Percentiles rank a stretch among this genome's conserved stretches.
These are phyloP conservation scores for Cuniculus paca DNA, from an alignment of 2,797 vertebrate species.

Conservation along the genomic window DNA sequence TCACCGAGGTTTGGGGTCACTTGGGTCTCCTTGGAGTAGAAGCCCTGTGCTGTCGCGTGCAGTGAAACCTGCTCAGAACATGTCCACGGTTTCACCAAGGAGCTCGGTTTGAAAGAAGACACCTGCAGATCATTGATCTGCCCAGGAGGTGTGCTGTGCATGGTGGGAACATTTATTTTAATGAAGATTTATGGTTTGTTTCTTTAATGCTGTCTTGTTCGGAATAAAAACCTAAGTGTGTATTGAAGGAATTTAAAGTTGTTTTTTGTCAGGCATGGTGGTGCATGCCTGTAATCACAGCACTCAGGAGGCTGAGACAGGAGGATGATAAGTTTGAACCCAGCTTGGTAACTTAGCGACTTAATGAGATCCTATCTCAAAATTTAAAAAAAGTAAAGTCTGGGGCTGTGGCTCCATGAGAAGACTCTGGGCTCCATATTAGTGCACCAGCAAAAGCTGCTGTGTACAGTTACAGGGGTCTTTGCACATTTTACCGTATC, in stretches of 20 bases:
- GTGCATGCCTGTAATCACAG: not conserved
- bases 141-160: fast-evolving
- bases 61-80: not conserved
- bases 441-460: not conserved
- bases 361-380: not conserved
- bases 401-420: not conserved
- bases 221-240: not conserved
- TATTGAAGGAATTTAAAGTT: not conserved
- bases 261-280: not conserved
- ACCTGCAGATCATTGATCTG: not conserved
- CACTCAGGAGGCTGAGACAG: not conserved
- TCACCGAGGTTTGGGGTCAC: not conserved
- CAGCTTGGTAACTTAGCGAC: not conserved
- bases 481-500: not conserved
- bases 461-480: not conserved
- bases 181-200: not conserved
- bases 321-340: not conserved
- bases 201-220: not conserved
- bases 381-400: not conserved
- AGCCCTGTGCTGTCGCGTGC: not conserved
- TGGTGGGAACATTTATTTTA: not conserved
- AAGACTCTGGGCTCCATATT: not conserved
- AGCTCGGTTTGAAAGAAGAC: not conserved
- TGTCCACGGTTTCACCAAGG: not conserved
- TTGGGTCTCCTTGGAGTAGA: not conserved